Conservation (phyloP, 2,888 invertebrate genomes). For the Boloria euphrosyne region DNA sequence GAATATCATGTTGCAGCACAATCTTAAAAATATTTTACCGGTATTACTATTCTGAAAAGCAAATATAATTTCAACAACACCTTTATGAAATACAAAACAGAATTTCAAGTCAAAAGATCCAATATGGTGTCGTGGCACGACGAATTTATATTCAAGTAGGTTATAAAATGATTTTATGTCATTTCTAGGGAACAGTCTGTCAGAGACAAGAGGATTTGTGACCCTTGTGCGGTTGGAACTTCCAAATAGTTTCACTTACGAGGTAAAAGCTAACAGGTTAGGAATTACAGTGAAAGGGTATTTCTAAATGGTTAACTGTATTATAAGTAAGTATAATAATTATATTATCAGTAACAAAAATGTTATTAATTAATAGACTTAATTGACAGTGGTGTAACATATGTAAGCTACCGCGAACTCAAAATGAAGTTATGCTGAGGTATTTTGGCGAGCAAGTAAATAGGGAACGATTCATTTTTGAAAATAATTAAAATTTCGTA, state of each 20-base stretch:
- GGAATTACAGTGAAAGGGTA: neutral
- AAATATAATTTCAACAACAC: constrained; percentile 7
- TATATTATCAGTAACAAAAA: too few species aligned
- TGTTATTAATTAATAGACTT: too few species aligned
- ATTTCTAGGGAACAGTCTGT: constrained; percentile 48
- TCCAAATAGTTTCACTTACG: constrained; percentile 35
- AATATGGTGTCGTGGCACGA: constrained; percentile 30
- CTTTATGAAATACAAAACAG: constrained; percentile 3
- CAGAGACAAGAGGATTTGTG: constrained; percentile 63
- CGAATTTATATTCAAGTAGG: constrained; percentile 38
- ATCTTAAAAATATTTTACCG: too few species aligned
- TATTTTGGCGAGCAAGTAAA: too few species aligned
- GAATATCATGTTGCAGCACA: too few species aligned
- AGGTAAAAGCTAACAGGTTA: constrained; percentile 11
- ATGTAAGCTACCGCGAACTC: too few species aligned
- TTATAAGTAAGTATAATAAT: too few species aligned
- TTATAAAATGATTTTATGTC: constrained; percentile 45
- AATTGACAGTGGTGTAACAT: too few species aligned
- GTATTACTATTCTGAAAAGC: neutral
- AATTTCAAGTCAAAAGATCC: constrained; percentile 28
- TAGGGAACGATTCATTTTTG: too few species aligned
- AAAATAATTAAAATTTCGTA: too few species aligned
- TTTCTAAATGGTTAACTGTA: neutral
- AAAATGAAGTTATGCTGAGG: too few species aligned
- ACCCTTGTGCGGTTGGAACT: constrained; percentile 48